Conservation (phyloP, 2,113 vertebrate genomes). For the Larimichthys crocea region DNA sequence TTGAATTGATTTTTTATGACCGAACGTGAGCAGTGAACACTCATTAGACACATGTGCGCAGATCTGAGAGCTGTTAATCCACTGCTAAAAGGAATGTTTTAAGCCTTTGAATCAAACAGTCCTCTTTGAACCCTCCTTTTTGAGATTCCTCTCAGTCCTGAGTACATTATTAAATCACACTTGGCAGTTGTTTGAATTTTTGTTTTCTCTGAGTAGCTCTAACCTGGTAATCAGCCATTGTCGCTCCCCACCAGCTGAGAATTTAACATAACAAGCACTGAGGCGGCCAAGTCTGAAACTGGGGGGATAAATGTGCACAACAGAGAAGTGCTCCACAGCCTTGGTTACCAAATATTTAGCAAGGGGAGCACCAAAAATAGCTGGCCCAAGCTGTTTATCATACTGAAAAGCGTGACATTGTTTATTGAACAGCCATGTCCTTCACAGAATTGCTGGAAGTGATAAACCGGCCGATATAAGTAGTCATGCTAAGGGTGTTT, state of each 20-base stretch:
- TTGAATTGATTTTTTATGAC: conserved; percentile 58
- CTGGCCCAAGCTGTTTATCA: conserved; percentile 9
- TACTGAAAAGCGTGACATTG: conserved; percentile 42
- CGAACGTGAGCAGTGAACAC: conserved; percentile 42
- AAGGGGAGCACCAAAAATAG: not conserved
- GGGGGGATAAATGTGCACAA: conserved; percentile 20
- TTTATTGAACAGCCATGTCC: conserved; percentile 22
- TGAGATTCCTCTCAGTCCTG: conserved; percentile 25
- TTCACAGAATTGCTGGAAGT: conserved; percentile 43
- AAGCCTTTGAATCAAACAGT: conserved; percentile 39
- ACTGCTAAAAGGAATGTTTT: conserved; percentile 44
- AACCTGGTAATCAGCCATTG: conserved; percentile 41
- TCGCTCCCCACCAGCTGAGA: conserved; percentile 15
- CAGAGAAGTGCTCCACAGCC: not conserved
- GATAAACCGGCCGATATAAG: conserved; percentile 50
- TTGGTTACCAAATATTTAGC: conserved; percentile 32
- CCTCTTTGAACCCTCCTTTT: conserved; percentile 23
- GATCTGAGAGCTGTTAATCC: conserved; percentile 65
- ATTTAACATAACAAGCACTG: not conserved
- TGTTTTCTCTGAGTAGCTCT: conserved; percentile 31
- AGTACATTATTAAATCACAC: conserved; percentile 33
- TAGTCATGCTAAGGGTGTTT: conserved; percentile 35
- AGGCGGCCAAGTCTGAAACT: not conserved
- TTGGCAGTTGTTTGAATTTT: conserved; percentile 9
- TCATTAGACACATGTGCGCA: conserved; percentile 44